Evolutionary conservation across 1,140 invertebrate species (phyloP), one percentile per base, ranked within the genome.

Genomic region (Solen grandis): DNA sequence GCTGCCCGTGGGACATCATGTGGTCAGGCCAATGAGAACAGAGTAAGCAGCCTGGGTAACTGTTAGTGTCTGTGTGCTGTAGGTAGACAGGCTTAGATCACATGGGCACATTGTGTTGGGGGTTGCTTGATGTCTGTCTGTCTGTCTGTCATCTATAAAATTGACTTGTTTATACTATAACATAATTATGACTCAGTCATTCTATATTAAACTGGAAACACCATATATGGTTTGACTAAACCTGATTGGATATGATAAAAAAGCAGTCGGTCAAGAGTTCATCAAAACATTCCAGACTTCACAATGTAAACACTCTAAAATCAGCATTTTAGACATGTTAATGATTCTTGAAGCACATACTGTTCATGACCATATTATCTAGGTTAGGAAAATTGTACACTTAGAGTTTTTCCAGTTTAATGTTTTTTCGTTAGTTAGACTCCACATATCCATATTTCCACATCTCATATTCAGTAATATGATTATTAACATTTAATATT

Each of bases 1-100:
- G 70, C 70, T 22, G 70, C 70, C 35, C 54, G 54, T 25, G 70
- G 70, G 2, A 73, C 70, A 2, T 38, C 70, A 1, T 73, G 70
- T 29, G 70, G 70, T 41, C 33, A 19, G 19, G 0, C 55, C n/a
- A n/a, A 1, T 10, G 5, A 25, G 5, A 73, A 73, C 27, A 73
- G 60, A 33, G 70, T 73, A 46, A 35, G 25, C 8, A 10, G 25
- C 14, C 25, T 8, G 25, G 10, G 19, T 10, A 46, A 46, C 8
- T 19, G 8, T 46, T 46, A 8, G 41, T 8, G 41, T 8, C 41
- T 46, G 19, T 8, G 19, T 46, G 8, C 8, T 19, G 8, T 10
- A 46, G 19, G 41, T 46, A 46, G 19, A 8, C 19, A 46, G 41
- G 41, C 19, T 46, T 46, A 46, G 41, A 10, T 10, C 41, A 46